Evolutionary conservation across 2,797 vertebrate genomes (phyloP), one percentile per base, ranked within the genome.

Genomic region (Cetoscarus ocellatus): DNA sequence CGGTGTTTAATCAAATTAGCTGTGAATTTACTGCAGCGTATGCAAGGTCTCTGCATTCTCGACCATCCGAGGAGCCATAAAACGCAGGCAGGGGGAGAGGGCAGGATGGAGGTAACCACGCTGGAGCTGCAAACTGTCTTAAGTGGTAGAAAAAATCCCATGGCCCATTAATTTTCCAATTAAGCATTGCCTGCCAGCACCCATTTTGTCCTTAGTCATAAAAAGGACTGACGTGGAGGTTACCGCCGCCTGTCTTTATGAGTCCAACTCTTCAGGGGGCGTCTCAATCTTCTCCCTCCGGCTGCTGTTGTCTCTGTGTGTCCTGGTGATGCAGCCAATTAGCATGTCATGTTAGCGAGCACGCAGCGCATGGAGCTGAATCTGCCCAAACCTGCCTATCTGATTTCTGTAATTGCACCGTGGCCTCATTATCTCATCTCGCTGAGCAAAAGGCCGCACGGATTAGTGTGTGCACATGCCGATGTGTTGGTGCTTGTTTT

Each of bases 161-260:
- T 35, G 82, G 84, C 72, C 82, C 90, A 92, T 93, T 93, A 91
- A 93, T 93, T 92, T 92, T 87, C 86, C 89, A 93, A 94, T 91
- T 84, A 91, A 86, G 88, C 78, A 65, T 75, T 75, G 85, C 86
- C 86, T 88, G 79, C 75, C 82, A 67, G 69, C 80, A 75, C 70
- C 63, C 75, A 82, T 86, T 93, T 90, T 90, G 92, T 92, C 94
- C 93, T 95, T 94, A 80, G 86, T 90, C 89, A 90, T 94, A 93
- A 95, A 27, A 94, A 75, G 66, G 75, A 83, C 65, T 86, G 83
- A 86, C 45, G 73, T 85, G 75, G 88, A 93, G 90, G 90, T 92
- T 88, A 91, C 50, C 73, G 77, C 73, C n/a, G 59, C 64, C 66
- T 67, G 68, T 79, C 82, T 85, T 79, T 58, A 61, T 72, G 73